Base-by-base conservation (phyloP, 2,888 invertebrate species). In the Tenthredo scrophulariae region DNA sequence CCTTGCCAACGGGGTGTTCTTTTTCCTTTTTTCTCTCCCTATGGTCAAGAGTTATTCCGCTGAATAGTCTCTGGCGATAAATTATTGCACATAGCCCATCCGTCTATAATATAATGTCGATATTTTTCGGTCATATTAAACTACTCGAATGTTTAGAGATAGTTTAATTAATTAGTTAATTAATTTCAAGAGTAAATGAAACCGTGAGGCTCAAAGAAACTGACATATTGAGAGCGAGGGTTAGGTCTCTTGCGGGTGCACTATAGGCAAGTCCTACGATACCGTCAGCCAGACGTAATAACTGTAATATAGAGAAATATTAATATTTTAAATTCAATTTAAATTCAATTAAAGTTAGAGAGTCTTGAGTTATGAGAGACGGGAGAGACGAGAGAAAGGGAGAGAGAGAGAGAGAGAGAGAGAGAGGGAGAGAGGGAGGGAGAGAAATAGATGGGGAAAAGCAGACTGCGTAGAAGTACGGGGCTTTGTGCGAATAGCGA, bases 301-400 rank as follows among this genome's bases (percentile, higher is more conserved):
- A 87, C 86, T 86, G 87, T 86, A 50, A 86, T 87, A 86, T 86
- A 85, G 85, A 85, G 86, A 88, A 87, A 88, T 91, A 91, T 92
- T 91, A 91, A 91, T 91, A 90, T 91, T 91, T 91, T 90, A 90
- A 91, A 91, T 91, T 91, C 90, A 92, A 91, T 92, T 92, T 91
- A 90, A 91, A 91, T 91, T 91, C 90, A 91, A 91, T 92, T 91
- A 91, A 90, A 91, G 88, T 90, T 91, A 85, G 87, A 88, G 87
- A 88, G 87, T 86, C 85, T 84, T 87, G 84, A 87, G 86, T 86
- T 84, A 87, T 83, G 82, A 67, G 82, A 46, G 82, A 80, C 58
- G 40, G 26, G 79, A 79, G 58, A 79, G 18, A 77, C 2, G 74
- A 22, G 9, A 13, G 58, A 37, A 4, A 22, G 37, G 22, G 37